Conservation (phyloP, 2,797 vertebrate species). For the Taeniopygia guttata region DNA sequence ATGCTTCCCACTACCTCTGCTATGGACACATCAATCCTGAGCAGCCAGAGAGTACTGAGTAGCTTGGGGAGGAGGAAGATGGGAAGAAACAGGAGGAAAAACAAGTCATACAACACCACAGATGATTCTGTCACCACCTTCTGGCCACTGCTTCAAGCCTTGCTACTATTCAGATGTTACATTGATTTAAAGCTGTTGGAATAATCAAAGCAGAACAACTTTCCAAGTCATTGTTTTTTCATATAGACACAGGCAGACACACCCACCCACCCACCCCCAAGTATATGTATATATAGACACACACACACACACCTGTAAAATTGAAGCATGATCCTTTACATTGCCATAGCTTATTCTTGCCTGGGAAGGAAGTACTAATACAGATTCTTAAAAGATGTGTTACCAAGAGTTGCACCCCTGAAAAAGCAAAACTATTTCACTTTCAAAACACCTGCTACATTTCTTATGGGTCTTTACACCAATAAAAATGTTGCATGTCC, state of each 20-base stretch:
- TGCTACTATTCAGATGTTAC: neutral
- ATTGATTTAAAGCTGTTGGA: neutral
- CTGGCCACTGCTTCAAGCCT: neutral
- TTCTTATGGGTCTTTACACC: neutral
- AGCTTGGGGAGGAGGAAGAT: neutral
- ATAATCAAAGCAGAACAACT: neutral
- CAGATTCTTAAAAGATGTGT: neutral
- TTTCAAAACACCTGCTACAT: neutral
- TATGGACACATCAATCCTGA: neutral
- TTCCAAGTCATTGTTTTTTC: neutral
- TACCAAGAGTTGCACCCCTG: neutral
- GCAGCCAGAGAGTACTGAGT: neutral
- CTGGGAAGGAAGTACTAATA: neutral
- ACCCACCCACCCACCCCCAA: neutral
- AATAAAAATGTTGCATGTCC: accelerated
- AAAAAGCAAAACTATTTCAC: neutral
- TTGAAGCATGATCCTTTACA: neutral
- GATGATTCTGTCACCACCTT: neutral
- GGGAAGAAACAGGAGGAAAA: neutral
- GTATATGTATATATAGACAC: neutral
- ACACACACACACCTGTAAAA: neutral
- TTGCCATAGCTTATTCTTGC: neutral
- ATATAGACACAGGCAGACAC: neutral
- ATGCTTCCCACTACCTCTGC: neutral
- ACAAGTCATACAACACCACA: neutral